Evolutionary conservation across 2,113 vertebrate species (phyloP), one percentile per base, ranked within the genome.

Genomic region (Electrona antarctica): DNA sequence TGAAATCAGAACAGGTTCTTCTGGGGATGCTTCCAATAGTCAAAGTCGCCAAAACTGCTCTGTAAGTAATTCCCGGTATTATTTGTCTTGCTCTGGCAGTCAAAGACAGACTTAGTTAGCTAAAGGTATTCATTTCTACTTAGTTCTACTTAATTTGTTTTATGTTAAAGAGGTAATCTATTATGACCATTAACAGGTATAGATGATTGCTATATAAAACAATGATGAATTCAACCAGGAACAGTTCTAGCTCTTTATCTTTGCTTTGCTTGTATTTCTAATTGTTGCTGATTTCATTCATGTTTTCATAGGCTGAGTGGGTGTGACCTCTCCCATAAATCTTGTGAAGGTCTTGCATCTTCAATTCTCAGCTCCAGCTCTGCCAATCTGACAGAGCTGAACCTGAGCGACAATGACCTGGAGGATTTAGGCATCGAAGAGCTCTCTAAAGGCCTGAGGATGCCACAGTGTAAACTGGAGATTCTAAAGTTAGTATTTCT

Each of bases 401-500:
- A 91, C 67, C 71, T 90, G 12, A 87, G 79, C 68, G 64, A 84
- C 55, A 90, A 85, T 56, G 68, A 85, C 8, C 64, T 91, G 45
- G 28, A 60, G 41, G 88, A 90, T 50, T 15, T 73, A 33, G 88
- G 84, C 54, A 70, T 88, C 33, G 0, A 75, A 46, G 6, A 3
- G 1, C 77, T 91, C 46, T 75, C 71, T 54, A 51, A 70, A 0
- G 80, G 84, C 2, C 64, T 88, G 2, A 58, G 0, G 50, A 71
- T 57, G 76, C 72, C 54, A 76, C 69, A 77, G 69, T 85, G 50
- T 64, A 74, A 56, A 59, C 55, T 67, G 63, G 70, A 83, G 60
- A 71, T 15, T 67, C 74, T 80, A 46, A 81, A 75, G 79, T 80
- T 58, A 74, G 75, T 80, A 21, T 8, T 9, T 1, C 8, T 15